Evolutionary conservation across 2,888 invertebrate genomes (phyloP).

Genomic region (Pediacus dermestoides): DNA sequence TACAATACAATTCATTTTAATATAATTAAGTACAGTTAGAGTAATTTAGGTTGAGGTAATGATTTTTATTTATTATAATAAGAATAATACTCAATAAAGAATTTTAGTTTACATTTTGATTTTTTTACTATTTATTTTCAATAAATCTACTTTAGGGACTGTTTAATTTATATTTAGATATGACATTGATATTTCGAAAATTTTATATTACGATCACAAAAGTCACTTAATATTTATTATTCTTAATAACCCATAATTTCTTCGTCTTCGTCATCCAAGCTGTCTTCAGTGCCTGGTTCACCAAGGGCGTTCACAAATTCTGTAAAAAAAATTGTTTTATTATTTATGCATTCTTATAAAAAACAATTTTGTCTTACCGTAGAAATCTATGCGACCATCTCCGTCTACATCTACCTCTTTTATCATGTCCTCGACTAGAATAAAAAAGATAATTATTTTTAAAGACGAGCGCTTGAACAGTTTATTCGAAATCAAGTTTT

Average conservation of each 20-base stretch:
- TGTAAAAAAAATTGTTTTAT: too few relatives aligned
- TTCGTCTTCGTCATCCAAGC: constrained; percentile 72
- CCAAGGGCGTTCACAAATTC: constrained; percentile 82
- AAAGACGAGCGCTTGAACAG: constrained; percentile 1
- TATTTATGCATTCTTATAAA: constrained; percentile 5
- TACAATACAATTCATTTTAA: constrained; percentile 6
- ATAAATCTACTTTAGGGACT: too few relatives aligned
- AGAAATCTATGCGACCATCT: constrained; percentile 89
- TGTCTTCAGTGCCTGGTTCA: constrained; percentile 70
- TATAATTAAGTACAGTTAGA: too few relatives aligned
- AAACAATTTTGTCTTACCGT: constrained; percentile 59
- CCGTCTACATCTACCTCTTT: constrained; percentile 94
- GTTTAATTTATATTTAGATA: constrained; percentile 9
- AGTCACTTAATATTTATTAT: background rate
- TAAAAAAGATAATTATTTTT: constrained; percentile 12
- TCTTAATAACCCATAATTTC: constrained; percentile 37
- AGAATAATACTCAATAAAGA: too few relatives aligned
- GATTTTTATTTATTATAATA: too few relatives aligned
- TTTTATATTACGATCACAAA: too few relatives aligned
- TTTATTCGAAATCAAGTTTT: too few relatives aligned
- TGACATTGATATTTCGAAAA: constrained; percentile 9
- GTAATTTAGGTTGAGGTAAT: too few relatives aligned
- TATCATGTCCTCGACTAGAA: constrained; percentile 92
- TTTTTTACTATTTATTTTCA: too few relatives aligned
- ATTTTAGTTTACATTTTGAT: too few relatives aligned